These are phyloP conservation scores for Drosophila simulans DNA, from an alignment of 1,140 invertebrate genomes.

Conservation along the genomic window DNA sequence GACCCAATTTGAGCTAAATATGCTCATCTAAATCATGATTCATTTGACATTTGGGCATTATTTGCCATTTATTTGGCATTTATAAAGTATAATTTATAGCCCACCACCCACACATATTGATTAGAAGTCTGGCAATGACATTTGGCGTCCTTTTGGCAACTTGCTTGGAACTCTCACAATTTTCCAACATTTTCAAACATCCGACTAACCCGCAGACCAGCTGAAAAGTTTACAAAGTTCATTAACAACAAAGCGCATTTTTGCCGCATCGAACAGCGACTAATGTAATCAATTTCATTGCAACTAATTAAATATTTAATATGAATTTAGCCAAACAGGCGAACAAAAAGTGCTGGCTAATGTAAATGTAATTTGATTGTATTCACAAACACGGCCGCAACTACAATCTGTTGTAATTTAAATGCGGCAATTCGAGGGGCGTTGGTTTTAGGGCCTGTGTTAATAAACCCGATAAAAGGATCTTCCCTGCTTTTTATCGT, in stretches of 20 bases:
- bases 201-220: not conserved
- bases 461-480: conserved; percentile 37
- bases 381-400: conserved; percentile 45
- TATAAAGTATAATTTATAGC: conserved; percentile 37
- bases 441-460: conserved; percentile 32
- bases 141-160: conserved; percentile 12
- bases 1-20: not conserved
- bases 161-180: conserved; percentile 1
- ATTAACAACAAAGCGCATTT: conserved; percentile 40
- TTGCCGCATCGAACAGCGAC: conserved; percentile 11
- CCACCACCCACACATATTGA: conserved; percentile 4
- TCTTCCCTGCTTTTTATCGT: not conserved
- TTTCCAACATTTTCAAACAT: not conserved
- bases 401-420: conserved; percentile 41
- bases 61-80: not conserved
- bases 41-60: conserved; percentile 2
- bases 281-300: conserved; percentile 57
- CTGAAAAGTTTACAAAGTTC: conserved; percentile 46
- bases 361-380: conserved; percentile 55
- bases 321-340: conserved; percentile 39
- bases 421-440: conserved; percentile 6
- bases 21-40: not conserved
- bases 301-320: conserved; percentile 63
- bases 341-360: conserved; percentile 30
- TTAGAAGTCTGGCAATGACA: not conserved